phyloP scores from a whole-genome alignment of 2,113 vertebrate genomes.

The Gadus macrocephalus region DNA sequence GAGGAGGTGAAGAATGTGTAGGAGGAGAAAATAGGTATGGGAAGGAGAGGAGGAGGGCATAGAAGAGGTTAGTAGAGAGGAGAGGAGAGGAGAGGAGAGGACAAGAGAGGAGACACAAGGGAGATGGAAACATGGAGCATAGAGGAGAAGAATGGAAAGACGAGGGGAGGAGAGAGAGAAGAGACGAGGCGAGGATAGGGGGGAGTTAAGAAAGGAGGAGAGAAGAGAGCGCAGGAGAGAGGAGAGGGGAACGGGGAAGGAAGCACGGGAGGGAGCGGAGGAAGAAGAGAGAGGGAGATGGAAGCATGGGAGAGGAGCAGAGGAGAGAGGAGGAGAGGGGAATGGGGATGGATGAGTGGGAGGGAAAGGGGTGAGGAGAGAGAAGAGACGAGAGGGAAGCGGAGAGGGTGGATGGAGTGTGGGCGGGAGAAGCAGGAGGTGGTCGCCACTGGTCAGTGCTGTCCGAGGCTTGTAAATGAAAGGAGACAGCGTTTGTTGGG shows the following conservation, averaged over 20 bases:
- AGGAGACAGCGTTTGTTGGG: slow-evolving; percentile 68
- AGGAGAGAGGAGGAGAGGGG: neutral
- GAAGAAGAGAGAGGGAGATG: slow-evolving; percentile 1
- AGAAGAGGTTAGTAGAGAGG: neutral
- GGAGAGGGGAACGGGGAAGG: slow-evolving; percentile 30
- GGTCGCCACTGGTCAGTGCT: slow-evolving; percentile 47
- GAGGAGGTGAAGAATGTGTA: neutral
- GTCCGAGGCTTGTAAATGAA: slow-evolving; percentile 63
- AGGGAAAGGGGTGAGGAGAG: slow-evolving; percentile 25
- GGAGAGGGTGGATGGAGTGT: slow-evolving; percentile 24
- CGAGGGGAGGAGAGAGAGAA: slow-evolving; percentile 8
- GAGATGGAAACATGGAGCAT: neutral
- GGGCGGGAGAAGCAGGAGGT: slow-evolving; percentile 23
- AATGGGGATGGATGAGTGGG: slow-evolving; percentile 30
- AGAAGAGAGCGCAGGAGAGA: slow-evolving; percentile 28
- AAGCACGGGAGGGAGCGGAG: neutral
- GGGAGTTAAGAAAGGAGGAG: neutral
- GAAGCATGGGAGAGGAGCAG: neutral
- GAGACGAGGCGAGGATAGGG: neutral
- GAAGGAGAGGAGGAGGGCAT: neutral
- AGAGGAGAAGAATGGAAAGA: neutral
- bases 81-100: neutral
- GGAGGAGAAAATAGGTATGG: neutral
- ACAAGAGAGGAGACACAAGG: neutral
- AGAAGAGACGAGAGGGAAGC: neutral